Conservation (phyloP, 2,888 invertebrate genomes). For the Agelastica alni region DNA sequence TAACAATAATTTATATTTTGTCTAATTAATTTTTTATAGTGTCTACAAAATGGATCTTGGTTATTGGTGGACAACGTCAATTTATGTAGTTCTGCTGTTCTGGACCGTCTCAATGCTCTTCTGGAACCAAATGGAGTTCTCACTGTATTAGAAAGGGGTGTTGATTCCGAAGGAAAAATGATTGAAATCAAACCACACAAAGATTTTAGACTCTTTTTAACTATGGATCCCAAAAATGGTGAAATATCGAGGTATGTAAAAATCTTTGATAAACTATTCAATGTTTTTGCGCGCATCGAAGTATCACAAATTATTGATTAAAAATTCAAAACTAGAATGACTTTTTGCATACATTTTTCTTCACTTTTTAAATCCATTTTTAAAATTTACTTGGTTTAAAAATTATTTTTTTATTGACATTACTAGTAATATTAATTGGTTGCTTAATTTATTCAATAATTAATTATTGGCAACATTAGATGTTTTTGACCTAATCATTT, state of each 20-base stretch:
- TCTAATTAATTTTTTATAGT: constrained; percentile 55
- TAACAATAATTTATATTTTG: background rate
- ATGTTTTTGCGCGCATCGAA: too few species aligned
- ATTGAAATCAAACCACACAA: constrained; percentile 80
- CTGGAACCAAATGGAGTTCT: constrained; percentile 92
- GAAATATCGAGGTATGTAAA: constrained; percentile 82
- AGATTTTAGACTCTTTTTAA: constrained; percentile 90
- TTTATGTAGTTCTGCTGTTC: constrained; percentile 92
- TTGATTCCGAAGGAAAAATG: constrained; percentile 69
- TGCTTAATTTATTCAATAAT: too few species aligned
- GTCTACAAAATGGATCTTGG: constrained; percentile 82
- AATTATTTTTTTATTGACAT: too few species aligned
- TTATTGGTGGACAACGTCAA: constrained; percentile 91
- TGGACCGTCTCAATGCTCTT: constrained; percentile 94
- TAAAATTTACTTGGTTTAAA: too few species aligned
- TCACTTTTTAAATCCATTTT: too few species aligned
- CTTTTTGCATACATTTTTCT: too few species aligned
- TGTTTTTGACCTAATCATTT: too few species aligned
- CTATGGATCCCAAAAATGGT: constrained; percentile 93
- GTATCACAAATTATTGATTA: too few species aligned
- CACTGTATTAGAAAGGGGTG: constrained; percentile 89
- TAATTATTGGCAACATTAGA: too few species aligned
- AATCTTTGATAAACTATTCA: too few species aligned
- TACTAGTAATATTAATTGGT: too few species aligned
- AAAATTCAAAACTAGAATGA: too few species aligned